A percentile compares a stretch with the other conserved stretches of the same genome.
Evolutionary conservation across 2,888 invertebrate genomes (phyloP).

Genomic region (Ditylenchus weischeri): DNA sequence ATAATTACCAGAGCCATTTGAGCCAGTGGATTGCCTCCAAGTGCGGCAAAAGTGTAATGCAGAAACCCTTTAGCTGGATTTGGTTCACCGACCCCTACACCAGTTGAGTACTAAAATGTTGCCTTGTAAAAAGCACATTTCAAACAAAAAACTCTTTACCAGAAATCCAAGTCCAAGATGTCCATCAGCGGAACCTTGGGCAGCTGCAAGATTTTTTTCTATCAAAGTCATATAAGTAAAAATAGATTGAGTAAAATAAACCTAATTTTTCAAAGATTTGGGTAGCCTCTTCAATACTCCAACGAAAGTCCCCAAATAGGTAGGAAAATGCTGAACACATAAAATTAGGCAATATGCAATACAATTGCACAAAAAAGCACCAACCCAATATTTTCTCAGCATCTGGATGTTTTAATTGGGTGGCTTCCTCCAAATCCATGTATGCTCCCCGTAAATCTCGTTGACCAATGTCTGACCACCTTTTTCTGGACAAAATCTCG

Average conservation of each 20-base stretch:
- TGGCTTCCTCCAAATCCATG: conserved; percentile 74
- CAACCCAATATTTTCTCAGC: conserved; percentile 77
- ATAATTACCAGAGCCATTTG: conserved; percentile 78
- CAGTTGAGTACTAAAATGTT: conserved; percentile 57
- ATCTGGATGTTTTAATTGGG: conserved; percentile 75
- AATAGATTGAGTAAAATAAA: too few relatives aligned
- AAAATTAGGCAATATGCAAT: background rate
- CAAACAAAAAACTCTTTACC: background rate
- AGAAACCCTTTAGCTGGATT: conserved; percentile 68
- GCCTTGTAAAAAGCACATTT: too few relatives aligned
- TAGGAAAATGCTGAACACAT: conserved; percentile 70
- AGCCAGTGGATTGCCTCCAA: conserved; percentile 85
- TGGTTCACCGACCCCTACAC: conserved; percentile 57
- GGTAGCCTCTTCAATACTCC: conserved; percentile 75
- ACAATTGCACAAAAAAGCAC: too few relatives aligned
- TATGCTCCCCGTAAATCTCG: conserved; percentile 66
- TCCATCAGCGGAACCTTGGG: conserved; percentile 78
- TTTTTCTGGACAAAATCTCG: conserved; percentile 66
- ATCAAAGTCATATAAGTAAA: too few relatives aligned
- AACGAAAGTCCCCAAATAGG: conserved; percentile 76
- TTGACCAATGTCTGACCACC: conserved; percentile 30
- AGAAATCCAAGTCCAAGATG: conserved; percentile 69
- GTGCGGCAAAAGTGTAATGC: conserved; percentile 84
- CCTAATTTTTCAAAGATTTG: conserved; percentile 71
- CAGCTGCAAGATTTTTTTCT: conserved; percentile 60